These are phyloP conservation scores for Halyomorpha halys DNA, from an alignment of 1,140 invertebrate genomes.

Conservation along the genomic window DNA sequence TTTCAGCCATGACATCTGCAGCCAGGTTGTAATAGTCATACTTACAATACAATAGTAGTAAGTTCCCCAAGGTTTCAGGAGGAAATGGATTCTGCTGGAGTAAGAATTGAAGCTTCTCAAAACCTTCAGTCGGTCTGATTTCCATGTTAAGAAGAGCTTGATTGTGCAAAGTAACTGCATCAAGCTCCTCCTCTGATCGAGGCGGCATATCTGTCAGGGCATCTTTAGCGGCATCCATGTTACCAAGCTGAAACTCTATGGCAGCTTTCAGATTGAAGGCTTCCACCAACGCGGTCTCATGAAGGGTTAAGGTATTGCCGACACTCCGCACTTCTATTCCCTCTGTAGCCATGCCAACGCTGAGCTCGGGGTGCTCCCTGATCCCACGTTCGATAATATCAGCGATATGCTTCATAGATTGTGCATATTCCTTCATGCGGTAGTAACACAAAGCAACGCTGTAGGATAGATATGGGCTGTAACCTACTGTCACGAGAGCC, in stretches of 20 bases:
- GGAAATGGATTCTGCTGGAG: conserved; percentile 94
- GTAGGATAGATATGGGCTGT: conserved; percentile 86
- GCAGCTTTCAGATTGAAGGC: conserved; percentile 98
- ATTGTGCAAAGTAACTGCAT: conserved; percentile 96
- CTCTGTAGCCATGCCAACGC: conserved; percentile 96
- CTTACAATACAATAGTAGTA: conserved; percentile 90
- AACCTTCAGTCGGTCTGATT: conserved; percentile 78
- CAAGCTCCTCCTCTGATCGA: conserved; percentile 89
- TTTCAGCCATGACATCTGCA: conserved; percentile 95
- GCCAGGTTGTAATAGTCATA: conserved; percentile 97
- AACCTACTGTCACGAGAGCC: conserved; percentile 77
- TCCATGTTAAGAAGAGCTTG: conserved; percentile 94
- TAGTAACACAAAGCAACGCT: conserved; percentile 95
- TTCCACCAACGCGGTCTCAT: conserved; percentile 94
- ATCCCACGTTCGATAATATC: conserved; percentile 96
- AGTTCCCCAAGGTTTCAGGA: conserved; percentile 94
- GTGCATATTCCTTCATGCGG: conserved; percentile 83
- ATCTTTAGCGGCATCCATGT: conserved; percentile 82
- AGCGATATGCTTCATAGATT: conserved; percentile 80
- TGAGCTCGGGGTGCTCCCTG: conserved; percentile 91
- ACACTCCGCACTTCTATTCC: conserved; percentile 93
- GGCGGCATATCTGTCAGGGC: conserved; percentile 97
- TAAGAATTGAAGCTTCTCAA: conserved; percentile 95
- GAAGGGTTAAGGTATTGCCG: conserved; percentile 90
- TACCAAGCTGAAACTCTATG: conserved; percentile 94